These are phyloP conservation scores for Potorous gilbertii DNA, from an alignment of 2,797 vertebrate species.

Conservation along the genomic window DNA sequence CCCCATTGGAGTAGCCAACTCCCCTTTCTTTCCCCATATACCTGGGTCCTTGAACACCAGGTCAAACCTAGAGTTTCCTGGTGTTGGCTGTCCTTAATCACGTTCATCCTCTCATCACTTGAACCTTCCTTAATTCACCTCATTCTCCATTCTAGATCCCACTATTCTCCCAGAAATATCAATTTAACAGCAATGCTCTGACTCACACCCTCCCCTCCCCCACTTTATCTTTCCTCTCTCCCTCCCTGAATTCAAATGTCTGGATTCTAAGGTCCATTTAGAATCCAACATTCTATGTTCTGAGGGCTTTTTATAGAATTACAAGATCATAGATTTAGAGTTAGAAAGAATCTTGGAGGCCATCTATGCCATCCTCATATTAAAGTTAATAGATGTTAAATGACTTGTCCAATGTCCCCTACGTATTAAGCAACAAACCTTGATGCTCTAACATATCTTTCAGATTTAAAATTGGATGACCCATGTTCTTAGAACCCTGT, in stretches of 20 bases:
- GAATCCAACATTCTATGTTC: background rate
- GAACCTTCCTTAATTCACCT: background rate
- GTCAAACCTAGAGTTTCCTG: background rate
- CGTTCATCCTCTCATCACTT: background rate
- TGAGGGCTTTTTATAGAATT: background rate
- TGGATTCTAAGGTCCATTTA: background rate
- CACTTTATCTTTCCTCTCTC: background rate
- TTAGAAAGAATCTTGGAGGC: background rate
- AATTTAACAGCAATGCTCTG: background rate
- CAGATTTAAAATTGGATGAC: background rate
- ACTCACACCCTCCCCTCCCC: background rate
- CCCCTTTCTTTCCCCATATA: background rate
- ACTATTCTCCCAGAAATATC: too few relatives aligned
- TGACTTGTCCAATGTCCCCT: background rate
- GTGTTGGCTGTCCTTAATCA: background rate
- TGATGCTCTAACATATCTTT: background rate
- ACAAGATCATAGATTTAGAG: background rate
- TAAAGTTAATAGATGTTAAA: background rate
- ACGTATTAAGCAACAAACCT: background rate
- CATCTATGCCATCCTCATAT: background rate
- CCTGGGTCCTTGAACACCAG: background rate
- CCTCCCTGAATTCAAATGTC: background rate
- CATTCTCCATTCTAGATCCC: fast-evolving
- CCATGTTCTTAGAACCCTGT: background rate
- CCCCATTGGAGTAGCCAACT: background rate